Evolutionary conservation across 2,888 invertebrate species (phyloP).

Genomic region (Celastrina argiolus): DNA sequence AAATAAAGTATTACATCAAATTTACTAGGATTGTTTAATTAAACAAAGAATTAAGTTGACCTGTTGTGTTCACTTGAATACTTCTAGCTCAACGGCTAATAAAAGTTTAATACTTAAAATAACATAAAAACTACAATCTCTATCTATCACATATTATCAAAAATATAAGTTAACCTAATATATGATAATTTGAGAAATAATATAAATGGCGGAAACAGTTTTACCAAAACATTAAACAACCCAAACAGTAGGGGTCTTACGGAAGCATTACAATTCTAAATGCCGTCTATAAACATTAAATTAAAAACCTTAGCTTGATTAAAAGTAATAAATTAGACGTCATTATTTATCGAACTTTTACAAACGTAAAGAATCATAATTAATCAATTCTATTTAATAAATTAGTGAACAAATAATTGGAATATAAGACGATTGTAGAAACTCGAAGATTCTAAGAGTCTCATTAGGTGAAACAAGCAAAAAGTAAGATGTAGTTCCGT

Average conservation of each 20-base stretch:
- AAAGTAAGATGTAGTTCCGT: background rate
- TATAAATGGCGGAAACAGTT: background rate
- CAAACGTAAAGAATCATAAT: background rate
- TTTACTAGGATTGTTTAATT: no score
- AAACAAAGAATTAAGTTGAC: no score
- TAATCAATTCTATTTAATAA: constrained; percentile 6
- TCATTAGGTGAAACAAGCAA: background rate
- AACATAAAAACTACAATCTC: no score
- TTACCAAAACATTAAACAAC: background rate
- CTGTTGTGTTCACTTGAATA: no score
- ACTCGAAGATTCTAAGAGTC: background rate
- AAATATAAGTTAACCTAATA: background rate
- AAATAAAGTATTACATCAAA: no score
- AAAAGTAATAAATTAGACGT: constrained; percentile 5
- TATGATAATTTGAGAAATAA: background rate
- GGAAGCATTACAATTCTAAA: constrained; percentile 8
- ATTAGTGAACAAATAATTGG: constrained; percentile 13
- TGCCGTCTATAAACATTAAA: background rate
- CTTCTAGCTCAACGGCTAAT: no score
- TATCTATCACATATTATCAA: background rate
- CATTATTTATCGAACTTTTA: background rate
- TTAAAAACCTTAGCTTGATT: background rate
- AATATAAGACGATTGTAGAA: constrained; percentile 8
- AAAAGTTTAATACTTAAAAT: no score
- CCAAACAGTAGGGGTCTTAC: constrained; percentile 6